phyloP scores from a whole-genome alignment of 2,888 invertebrate genomes.

The Nebria salina region DNA sequence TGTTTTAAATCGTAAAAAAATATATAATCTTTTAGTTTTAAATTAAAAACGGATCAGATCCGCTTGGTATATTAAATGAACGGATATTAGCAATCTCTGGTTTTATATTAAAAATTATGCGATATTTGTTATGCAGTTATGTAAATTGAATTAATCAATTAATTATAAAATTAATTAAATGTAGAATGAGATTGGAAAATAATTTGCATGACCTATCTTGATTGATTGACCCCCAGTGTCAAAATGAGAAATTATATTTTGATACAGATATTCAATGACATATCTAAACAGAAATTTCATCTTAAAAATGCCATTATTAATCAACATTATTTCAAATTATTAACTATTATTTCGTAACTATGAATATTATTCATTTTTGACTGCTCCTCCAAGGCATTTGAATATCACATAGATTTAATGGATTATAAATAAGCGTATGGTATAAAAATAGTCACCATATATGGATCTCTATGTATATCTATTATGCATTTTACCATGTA shows the following conservation, averaged over 20 bases:
- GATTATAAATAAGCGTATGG: neutral
- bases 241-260: too few species aligned
- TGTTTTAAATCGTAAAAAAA: neutral
- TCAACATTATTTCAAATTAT: too few species aligned
- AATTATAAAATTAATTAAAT: neutral
- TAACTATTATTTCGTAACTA: neutral
- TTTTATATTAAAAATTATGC: neutral
- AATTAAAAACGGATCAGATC: neutral
- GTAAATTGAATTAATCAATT: neutral
- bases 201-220: too few species aligned
- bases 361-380: neutral
- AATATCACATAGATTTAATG: neutral
- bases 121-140: neutral
- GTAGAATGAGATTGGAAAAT: neutral
- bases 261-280: too few species aligned
- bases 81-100: neutral
- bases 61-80: neutral
- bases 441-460: conserved; percentile 13
- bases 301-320: too few species aligned
- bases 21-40: neutral
- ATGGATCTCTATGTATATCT: conserved; percentile 23
- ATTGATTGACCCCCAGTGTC: too few species aligned
- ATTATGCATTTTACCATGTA: conserved; percentile 37
- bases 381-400: neutral
- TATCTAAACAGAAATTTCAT: too few species aligned